Percentiles rank a stretch among this genome's conserved stretches.
Conservation (phyloP, 2,888 invertebrate species). For the Troides oblongomaculatus region DNA sequence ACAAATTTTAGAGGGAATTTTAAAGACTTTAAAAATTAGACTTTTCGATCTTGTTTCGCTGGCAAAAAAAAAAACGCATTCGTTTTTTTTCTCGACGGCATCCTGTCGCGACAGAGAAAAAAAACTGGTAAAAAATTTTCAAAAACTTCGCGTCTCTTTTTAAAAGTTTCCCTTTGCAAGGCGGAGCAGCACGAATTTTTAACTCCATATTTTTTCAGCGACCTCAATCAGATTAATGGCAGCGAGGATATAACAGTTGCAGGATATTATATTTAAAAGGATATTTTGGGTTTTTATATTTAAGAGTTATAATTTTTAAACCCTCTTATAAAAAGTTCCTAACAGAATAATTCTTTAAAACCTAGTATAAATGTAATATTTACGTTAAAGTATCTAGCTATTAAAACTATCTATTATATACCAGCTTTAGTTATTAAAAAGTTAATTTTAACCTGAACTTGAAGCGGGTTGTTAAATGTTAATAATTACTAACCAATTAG, state of each 20-base stretch:
- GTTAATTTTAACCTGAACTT: too few species aligned
- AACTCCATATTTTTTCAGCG: slow-evolving; percentile 4
- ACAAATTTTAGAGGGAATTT: background rate
- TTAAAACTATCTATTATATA: too few species aligned
- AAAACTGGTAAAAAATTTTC: background rate
- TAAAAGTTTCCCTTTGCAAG: slow-evolving; percentile 3
- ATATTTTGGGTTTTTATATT: background rate
- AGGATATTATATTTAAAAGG: slow-evolving; percentile 5
- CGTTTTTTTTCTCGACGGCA: slow-evolving; percentile 5
- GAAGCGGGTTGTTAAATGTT: too few species aligned
- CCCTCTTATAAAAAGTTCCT: background rate
- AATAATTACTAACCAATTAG: too few species aligned
- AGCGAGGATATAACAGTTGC: slow-evolving; percentile 5
- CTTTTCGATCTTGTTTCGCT: background rate
- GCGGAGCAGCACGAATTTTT: slow-evolving; percentile 4
- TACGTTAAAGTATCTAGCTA: too few species aligned
- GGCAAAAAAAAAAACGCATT: background rate
- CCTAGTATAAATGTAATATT: background rate
- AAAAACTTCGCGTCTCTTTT: background rate
- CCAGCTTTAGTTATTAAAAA: too few species aligned
- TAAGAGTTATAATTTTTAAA: background rate
- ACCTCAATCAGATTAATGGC: slow-evolving; percentile 10
- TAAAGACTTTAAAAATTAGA: slow-evolving; percentile 1
- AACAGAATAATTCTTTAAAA: background rate
- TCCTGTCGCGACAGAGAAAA: slow-evolving; percentile 2